phyloP scores from a whole-genome alignment of 2,888 invertebrate genomes.

The Stenurella melanura region DNA sequence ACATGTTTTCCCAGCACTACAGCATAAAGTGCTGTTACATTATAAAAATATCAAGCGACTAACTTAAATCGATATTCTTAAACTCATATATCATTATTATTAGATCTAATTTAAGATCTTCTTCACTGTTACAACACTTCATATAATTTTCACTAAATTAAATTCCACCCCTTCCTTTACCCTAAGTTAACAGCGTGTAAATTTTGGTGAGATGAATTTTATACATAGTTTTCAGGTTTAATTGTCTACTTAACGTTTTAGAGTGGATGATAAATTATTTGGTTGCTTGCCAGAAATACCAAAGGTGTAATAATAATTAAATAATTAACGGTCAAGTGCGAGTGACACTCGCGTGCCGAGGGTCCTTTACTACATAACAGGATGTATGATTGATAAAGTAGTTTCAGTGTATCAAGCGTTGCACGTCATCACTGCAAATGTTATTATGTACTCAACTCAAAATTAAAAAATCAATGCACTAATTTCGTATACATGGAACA shows the following conservation, averaged over 20 bases:
- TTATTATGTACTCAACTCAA: too few species aligned
- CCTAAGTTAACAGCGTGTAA: conserved; percentile 22
- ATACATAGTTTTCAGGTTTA: conserved; percentile 26
- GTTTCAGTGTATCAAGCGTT: too few species aligned
- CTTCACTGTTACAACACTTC: conserved; percentile 34
- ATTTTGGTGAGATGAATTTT: conserved; percentile 30
- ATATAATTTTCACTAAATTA: conserved; percentile 51
- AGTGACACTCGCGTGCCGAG: too few species aligned
- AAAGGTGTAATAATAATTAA: neutral
- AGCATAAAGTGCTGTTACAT: too few species aligned
- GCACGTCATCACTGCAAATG: too few species aligned
- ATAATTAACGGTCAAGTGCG: too few species aligned
- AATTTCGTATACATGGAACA: too few species aligned
- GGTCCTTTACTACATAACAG: too few species aligned
- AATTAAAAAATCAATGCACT: too few species aligned
- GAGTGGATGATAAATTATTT: neutral
- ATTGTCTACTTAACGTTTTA: conserved; percentile 15
- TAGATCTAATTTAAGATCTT: conserved; percentile 32
- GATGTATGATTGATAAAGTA: too few species aligned
- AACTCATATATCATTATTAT: conserved; percentile 19
- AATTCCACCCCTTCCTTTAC: conserved; percentile 38
- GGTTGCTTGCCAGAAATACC: neutral
- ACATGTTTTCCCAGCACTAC: too few species aligned
- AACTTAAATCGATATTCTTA: neutral
- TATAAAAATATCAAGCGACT: too few species aligned